Evolutionary conservation across 2,888 invertebrate genomes (phyloP).

Genomic region (Hypomecis atomaria): DNA sequence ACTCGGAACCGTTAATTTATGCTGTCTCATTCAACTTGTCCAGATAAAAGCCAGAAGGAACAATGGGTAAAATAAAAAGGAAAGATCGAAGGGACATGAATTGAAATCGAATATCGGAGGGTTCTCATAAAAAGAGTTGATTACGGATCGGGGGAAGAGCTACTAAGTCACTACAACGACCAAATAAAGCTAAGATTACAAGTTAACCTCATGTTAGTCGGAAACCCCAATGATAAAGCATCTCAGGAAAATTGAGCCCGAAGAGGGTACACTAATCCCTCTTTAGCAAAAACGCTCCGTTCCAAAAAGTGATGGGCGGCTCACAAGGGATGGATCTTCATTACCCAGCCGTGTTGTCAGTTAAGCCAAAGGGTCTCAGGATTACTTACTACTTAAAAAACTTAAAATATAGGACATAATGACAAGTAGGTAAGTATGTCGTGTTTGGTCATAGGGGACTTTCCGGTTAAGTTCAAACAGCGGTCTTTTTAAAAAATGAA

Average conservation of each 20-base stretch:
- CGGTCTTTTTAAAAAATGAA: too few species aligned
- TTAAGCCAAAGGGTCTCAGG: slow-evolving; percentile 78
- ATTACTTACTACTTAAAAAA: slow-evolving; percentile 77
- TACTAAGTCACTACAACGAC: slow-evolving; percentile 77
- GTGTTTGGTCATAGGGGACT: neutral
- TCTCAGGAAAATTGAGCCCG: slow-evolving; percentile 80
- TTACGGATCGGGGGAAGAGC: slow-evolving; percentile 69
- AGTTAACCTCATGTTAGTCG: slow-evolving; percentile 84
- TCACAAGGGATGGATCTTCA: slow-evolving; percentile 81
- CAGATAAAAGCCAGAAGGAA: slow-evolving; percentile 38
- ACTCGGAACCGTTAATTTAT: slow-evolving; percentile 29
- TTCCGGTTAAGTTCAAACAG: neutral
- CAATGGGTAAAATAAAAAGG: slow-evolving; percentile 33
- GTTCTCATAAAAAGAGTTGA: slow-evolving; percentile 75
- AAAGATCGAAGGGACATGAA: slow-evolving; percentile 42
- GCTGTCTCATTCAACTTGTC: slow-evolving; percentile 33
- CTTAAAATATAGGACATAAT: slow-evolving; percentile 60
- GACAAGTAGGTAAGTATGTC: slow-evolving; percentile 10
- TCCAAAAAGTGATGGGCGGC: slow-evolving; percentile 84
- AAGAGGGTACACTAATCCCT: slow-evolving; percentile 83
- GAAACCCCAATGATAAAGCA: slow-evolving; percentile 84
- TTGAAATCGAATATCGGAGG: slow-evolving; percentile 67
- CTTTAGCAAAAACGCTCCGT: slow-evolving; percentile 84
- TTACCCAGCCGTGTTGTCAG: slow-evolving; percentile 81
- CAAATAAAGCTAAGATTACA: slow-evolving; percentile 84